A percentile compares a stretch with the other conserved stretches of the same genome.
phyloP scores from a whole-genome alignment of 2,888 invertebrate genomes.

The Fissipunctia ypsillon region DNA sequence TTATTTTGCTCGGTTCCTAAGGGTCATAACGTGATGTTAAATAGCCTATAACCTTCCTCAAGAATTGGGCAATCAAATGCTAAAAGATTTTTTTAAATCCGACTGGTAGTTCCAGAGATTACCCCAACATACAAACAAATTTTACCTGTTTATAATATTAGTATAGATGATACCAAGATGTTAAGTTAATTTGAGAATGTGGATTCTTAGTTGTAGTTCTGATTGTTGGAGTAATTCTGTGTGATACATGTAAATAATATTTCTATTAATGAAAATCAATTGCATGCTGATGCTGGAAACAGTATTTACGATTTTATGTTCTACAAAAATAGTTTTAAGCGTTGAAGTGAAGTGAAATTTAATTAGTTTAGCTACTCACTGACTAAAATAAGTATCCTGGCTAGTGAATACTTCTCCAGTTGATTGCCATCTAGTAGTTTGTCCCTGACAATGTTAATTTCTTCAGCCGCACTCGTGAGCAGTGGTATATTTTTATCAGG shows the following conservation, averaged over 20 bases:
- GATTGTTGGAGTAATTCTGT: not conserved
- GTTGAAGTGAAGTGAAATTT: not conserved
- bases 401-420: conserved; percentile 85
- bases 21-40: too few relatives aligned
- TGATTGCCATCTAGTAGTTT: conserved; percentile 82
- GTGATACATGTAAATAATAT: not conserved
- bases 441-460: conserved; percentile 82
- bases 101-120: too few relatives aligned
- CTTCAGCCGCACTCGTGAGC: conserved; percentile 83
- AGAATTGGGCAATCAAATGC: too few relatives aligned
- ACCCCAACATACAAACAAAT: too few relatives aligned
- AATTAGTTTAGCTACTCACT: conserved; percentile 76
- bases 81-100: too few relatives aligned
- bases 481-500: conserved; percentile 84
- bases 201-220: not conserved
- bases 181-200: not conserved
- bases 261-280: not conserved
- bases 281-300: not conserved
- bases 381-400: conserved; percentile 87
- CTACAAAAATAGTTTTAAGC: not conserved
- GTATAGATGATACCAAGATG: not conserved
- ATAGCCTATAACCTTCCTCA: too few relatives aligned
- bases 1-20: too few relatives aligned
- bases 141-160: too few relatives aligned
- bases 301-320: not conserved